Percentiles rank a stretch among this genome's conserved stretches.
Conservation (phyloP, 2,888 invertebrate genomes). For the Balanococcus diminutus region DNA sequence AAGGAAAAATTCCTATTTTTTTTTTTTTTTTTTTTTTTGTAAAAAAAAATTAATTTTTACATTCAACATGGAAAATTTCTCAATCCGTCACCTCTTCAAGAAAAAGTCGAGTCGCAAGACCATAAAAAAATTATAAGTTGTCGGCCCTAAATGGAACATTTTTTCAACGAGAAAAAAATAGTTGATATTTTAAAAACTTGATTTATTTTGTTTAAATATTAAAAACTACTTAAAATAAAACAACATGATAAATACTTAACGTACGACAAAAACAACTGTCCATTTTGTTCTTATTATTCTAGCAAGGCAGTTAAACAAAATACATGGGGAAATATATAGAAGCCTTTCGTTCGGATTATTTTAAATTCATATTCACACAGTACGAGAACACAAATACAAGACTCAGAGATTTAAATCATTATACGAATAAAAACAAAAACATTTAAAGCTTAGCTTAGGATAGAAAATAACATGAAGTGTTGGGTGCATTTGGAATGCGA, state of each 20-base stretch:
- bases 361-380: neutral
- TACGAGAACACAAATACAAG: neutral
- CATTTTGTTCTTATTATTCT: neutral
- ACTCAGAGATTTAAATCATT: neutral
- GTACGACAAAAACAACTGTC: neutral
- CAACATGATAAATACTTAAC: conserved; percentile 3
- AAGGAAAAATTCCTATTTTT: too few relatives aligned
- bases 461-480: conserved; percentile 35
- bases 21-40: too few relatives aligned
- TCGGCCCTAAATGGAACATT: too few relatives aligned
- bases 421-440: conserved; percentile 16
- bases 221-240: conserved; percentile 12
- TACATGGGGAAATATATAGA: neutral
- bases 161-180: neutral
- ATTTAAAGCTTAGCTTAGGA: conserved; percentile 30
- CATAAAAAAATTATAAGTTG: too few relatives aligned
- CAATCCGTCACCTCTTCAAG: too few relatives aligned
- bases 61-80: too few relatives aligned
- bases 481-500: conserved; percentile 36
- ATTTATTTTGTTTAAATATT: neutral
- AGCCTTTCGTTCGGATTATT: neutral
- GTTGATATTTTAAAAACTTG: neutral
- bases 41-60: too few relatives aligned
- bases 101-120: too few relatives aligned
- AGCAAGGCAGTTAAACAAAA: conserved; percentile 15